phyloP scores from a whole-genome alignment of 2,113 vertebrate genomes.

The Bucco capensis region DNA sequence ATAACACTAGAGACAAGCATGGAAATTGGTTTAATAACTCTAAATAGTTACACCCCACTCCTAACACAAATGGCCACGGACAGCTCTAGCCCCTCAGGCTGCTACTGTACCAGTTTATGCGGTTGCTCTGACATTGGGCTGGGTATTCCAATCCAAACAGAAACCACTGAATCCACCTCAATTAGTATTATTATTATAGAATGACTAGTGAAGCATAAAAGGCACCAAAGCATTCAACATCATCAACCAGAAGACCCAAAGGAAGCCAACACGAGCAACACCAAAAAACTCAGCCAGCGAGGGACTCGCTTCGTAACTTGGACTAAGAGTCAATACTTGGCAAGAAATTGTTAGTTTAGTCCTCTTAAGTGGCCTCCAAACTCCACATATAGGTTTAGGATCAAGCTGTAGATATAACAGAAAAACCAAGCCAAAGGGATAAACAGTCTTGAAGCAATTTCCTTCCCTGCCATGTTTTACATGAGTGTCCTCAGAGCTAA shows the following conservation, averaged over 20 bases:
- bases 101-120: conserved; percentile 60
- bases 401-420: neutral
- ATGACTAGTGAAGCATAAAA: conserved; percentile 13
- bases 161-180: neutral
- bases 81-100: conserved; percentile 75
- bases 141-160: neutral
- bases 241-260: neutral
- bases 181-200: conserved; percentile 4
- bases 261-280: neutral
- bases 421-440: neutral
- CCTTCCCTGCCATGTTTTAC: neutral
- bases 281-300: neutral
- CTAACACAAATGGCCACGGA: conserved; percentile 77
- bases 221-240: neutral
- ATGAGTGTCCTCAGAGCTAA: neutral
- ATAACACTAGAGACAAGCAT: conserved; percentile 72
- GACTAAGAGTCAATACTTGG: neutral
- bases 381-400: neutral
- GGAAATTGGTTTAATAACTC: conserved; percentile 87
- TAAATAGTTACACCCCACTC: conserved; percentile 64
- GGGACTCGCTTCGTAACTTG: neutral
- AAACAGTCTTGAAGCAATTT: neutral
- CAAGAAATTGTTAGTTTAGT: neutral
- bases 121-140: conserved; percentile 53
- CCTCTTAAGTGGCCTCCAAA: neutral